Evolutionary conservation across 2,888 invertebrate species (phyloP).

Genomic region (Mesochorus sp.): DNA sequence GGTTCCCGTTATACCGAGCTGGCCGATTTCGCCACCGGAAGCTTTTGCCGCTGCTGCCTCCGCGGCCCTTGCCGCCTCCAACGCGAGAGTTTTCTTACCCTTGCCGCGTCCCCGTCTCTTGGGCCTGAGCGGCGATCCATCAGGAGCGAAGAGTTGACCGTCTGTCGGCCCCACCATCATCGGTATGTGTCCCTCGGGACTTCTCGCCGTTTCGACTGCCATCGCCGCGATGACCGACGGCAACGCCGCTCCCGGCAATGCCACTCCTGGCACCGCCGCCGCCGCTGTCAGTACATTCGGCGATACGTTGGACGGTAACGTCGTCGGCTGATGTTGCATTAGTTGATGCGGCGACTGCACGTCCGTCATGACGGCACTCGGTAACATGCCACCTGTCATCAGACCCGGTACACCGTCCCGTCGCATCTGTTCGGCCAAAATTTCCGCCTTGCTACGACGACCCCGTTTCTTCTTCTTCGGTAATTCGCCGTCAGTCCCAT

Average conservation of each 20-base stretch:
- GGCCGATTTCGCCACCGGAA: conserved; percentile 78
- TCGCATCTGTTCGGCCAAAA: conserved; percentile 80
- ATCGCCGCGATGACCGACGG: conserved; percentile 74
- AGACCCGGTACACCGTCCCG: conserved; percentile 74
- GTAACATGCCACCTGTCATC: conserved; percentile 46
- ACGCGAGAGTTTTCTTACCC: conserved; percentile 80
- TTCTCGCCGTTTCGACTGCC: conserved; percentile 81
- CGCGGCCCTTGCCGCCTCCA: conserved; percentile 82
- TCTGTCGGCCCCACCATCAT: conserved; percentile 72
- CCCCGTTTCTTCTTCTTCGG: conserved; percentile 81
- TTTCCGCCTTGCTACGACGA: conserved; percentile 80
- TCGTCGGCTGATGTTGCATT: too few species aligned
- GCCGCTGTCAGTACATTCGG: conserved; percentile 61
- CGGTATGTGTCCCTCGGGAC: conserved; percentile 66
- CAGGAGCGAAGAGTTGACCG: conserved; percentile 74
- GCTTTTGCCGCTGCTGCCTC: conserved; percentile 83
- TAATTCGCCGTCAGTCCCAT: conserved; percentile 76
- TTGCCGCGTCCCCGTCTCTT: conserved; percentile 80
- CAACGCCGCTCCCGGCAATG: conserved; percentile 58
- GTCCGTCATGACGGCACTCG: conserved; percentile 64
- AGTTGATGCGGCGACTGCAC: too few species aligned
- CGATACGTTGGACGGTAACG: conserved; percentile 64
- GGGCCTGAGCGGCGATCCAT: conserved; percentile 77
- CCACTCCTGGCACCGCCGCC: conserved; percentile 40
- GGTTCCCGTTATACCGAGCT: conserved; percentile 68